Base-by-base conservation (phyloP, 2,797 vertebrate genomes). In the Microcaecilia unicolor region DNA sequence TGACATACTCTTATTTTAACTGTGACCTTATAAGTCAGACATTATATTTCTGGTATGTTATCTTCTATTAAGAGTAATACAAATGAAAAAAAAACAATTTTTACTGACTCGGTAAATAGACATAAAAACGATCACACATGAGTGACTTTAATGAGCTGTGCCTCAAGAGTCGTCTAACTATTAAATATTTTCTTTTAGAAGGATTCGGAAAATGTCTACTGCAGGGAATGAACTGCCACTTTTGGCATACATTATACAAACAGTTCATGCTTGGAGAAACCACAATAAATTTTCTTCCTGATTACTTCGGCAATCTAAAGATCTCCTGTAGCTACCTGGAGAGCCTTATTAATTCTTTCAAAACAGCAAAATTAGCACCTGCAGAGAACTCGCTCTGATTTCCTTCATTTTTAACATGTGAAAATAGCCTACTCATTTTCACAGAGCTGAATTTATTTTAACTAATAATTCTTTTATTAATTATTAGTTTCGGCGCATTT, bases 321-420 rank as follows among this genome's bases (percentile, higher is more conserved):
- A 56, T 67, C 63, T 75, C 81, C 80, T 68, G 76, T 74, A 78
- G 80, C 58, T 82, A 81, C 78, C 78, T 74, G 48, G 72, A 80
- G 71, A 78, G 71, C 53, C 65, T 80, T 81, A 82, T 82, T 84
- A 84, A 84, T 84, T 84, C 85, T 58, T 66, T 64, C 81, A 59
- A 76, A 82, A 73, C 72, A 76, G 70, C 66, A 79, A 80, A 82
- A 81, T 84, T 81, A 83, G 60, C 69, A 84, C 79, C 81, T 82
- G 76, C 77, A 74, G 79, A 74, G 74, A 80, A 53, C 30, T 31
- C 49, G 75, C 77, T 74, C 70, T 58, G 47, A 66, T 72, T 78
- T 76, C 61, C 41, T 62, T 64, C 70, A 63, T 59, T 79, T 79
- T 63, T 64, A 58, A 68, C 48, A 36, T 64, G 70, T 69, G 57